Conservation (phyloP, 1,140 invertebrate species). For the Trichonephila clavata region DNA sequence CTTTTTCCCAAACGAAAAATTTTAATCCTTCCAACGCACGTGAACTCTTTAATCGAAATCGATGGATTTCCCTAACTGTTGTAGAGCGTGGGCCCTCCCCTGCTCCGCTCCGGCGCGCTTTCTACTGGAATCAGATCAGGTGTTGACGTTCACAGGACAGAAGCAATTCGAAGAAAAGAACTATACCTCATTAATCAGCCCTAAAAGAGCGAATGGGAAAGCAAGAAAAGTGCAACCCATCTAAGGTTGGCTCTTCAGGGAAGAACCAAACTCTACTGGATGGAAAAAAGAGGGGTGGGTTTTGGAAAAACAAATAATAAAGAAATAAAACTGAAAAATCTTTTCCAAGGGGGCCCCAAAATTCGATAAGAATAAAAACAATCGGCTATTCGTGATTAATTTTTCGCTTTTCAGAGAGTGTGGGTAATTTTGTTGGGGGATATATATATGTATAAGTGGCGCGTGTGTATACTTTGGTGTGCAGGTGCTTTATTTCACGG, state of each 20-base stretch:
- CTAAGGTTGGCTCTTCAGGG: background rate
- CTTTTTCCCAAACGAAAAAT: background rate
- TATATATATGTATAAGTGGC: conserved; percentile 61
- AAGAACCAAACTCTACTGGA: background rate
- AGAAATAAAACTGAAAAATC: conserved; percentile 69
- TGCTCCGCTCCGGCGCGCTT: conserved; percentile 4
- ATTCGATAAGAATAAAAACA: conserved; percentile 73
- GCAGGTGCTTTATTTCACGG: conserved; percentile 64
- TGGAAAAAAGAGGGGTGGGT: background rate
- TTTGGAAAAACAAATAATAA: conserved; percentile 53
- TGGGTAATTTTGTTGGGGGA: conserved; percentile 57
- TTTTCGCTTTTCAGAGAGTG: conserved; percentile 49
- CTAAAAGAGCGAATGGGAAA: conserved; percentile 55
- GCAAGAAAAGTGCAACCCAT: conserved; percentile 53
- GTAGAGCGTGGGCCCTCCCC: background rate
- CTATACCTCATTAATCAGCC: conserved; percentile 62
- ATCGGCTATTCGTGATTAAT: conserved; percentile 72
- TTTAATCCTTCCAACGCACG: conserved; percentile 60
- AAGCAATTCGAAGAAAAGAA: conserved; percentile 66
- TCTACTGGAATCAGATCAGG: conserved; percentile 58
- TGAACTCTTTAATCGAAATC: conserved; percentile 68
- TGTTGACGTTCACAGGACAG: conserved; percentile 71
- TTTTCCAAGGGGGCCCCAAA: conserved; percentile 17
- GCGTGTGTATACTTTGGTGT: conserved; percentile 28
- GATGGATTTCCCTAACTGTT: conserved; percentile 36